Evolutionary conservation across 2,888 invertebrate species (phyloP), one percentile per base, ranked within the genome.

Genomic region (Apotomis capreana): DNA sequence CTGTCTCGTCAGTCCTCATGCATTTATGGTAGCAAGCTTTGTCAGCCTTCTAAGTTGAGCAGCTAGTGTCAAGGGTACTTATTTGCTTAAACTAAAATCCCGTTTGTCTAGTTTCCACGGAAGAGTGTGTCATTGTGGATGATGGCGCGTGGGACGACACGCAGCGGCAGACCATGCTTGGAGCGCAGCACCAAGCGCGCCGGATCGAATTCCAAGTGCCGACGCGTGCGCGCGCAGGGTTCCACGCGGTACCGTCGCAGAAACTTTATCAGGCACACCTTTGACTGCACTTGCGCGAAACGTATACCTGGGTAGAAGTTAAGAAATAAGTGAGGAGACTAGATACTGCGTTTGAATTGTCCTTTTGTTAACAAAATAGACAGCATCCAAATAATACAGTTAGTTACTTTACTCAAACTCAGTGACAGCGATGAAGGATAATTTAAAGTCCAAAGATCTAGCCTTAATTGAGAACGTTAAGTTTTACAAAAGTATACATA

Each of bases 271-370:
- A 76, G 54, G 51, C 76, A 74, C 67, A 76, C 68, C 40, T 65
- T 65, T 5, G 77, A 76, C 73, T 76, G 75, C 59, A 76, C 74
- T 44, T 69, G 61, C n/a, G 76, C 76, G 71, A 77, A 77, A 8
- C 77, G 69, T 73, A 76, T 74, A 0, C 76, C 76, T 75, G 72
- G 26, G 36, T 5, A 65, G 12, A 62, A 49, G 40, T 13, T 8
- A n/a, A 44, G 15, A 15, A 5, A 10, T 59, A 63, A 63, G 72
- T 44, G 51, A 68, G 51, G 63, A 44, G 58, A 10, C 12, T 3
- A 12, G 40, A 0, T 36, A 15, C 60, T 60, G 12, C 6, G 52
- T 52, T 6, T n/a, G 6, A 13, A 5, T 40, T 6, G 40, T 40
- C 6, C 40, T 40, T 40, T 40, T 5, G 40, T 26, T 26, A 26